phyloP scores from a whole-genome alignment of 2,113 vertebrate species.

The Phyllopteryx taeniolatus region DNA sequence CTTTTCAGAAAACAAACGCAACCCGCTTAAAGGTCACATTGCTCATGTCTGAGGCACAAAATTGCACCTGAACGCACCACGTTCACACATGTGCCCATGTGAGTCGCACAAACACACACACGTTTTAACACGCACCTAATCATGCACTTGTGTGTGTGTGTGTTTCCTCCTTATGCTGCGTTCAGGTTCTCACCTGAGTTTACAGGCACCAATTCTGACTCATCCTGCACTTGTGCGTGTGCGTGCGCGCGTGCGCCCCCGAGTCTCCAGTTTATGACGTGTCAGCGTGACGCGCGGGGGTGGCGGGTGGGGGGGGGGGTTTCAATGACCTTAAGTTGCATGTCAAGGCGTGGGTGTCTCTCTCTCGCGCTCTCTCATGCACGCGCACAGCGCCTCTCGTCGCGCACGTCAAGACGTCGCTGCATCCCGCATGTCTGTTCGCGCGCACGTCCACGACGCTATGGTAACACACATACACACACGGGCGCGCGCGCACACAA shows the following conservation, averaged over 20 bases:
- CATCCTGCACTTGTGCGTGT: constrained; percentile 5
- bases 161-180: neutral
- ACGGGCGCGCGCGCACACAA: neutral
- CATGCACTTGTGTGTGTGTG: neutral
- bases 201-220: constrained; percentile 1
- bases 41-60: neutral
- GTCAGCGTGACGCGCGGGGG: constrained; percentile 50
- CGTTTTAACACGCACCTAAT: too few relatives aligned
- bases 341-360: constrained; percentile 45
- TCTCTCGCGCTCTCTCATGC: neutral
- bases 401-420: neutral
- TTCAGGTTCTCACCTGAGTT: constrained; percentile 11
- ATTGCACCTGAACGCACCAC: neutral
- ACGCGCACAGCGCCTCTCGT: too few relatives aligned
- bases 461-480: constrained; percentile 12
- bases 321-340: constrained; percentile 59
- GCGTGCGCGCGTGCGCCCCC: constrained; percentile 19
- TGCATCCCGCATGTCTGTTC: neutral
- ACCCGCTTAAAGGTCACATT: neutral
- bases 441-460: neutral
- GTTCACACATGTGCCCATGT: too few relatives aligned
- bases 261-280: constrained; percentile 56
- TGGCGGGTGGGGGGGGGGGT: constrained; percentile 36
- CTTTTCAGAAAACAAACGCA: neutral
- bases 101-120: too few relatives aligned